Percentiles rank a stretch among this genome's conserved stretches.
Evolutionary conservation across 2,888 invertebrate species (phyloP).

Genomic region (Perithous albicinctus): DNA sequence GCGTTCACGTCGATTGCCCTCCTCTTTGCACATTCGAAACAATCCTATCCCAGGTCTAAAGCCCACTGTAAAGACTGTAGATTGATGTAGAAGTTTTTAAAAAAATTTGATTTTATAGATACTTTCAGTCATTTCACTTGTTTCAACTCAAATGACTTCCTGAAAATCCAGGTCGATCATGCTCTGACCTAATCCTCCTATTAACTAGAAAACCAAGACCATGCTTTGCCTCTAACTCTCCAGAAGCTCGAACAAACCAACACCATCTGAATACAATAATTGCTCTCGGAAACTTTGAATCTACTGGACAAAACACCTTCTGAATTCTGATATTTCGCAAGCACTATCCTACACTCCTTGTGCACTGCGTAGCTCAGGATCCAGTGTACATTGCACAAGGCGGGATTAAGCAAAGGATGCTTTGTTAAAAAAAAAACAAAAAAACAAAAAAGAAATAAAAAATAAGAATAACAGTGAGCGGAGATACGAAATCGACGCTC

Average conservation of each 20-base stretch:
- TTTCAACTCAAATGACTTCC: too few species aligned
- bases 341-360: constrained; percentile 48
- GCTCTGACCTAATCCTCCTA: neutral
- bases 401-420: constrained; percentile 55
- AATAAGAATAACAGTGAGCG: constrained; percentile 7
- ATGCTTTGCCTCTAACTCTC: constrained; percentile 20
- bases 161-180: neutral
- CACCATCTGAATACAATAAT: constrained; percentile 61
- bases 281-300: constrained; percentile 56
- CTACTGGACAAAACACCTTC: constrained; percentile 57
- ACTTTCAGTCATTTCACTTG: too few species aligned
- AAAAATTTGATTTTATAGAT: too few species aligned
- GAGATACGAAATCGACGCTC: constrained; percentile 56
- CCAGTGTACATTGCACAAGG: neutral
- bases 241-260: constrained; percentile 51
- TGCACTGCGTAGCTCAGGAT: constrained; percentile 50
- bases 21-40: constrained; percentile 4
- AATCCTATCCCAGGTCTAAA: neutral
- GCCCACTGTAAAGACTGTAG: neutral
- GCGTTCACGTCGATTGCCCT: constrained; percentile 30
- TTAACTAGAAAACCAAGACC: constrained; percentile 11
- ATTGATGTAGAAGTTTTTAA: neutral
- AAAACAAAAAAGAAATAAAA: constrained; percentile 32
- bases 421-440: constrained; percentile 34
- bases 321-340: constrained; percentile 56